Evolutionary conservation across 2,797 vertebrate species (phyloP).

Genomic region (Syngnathus rostellatus): DNA sequence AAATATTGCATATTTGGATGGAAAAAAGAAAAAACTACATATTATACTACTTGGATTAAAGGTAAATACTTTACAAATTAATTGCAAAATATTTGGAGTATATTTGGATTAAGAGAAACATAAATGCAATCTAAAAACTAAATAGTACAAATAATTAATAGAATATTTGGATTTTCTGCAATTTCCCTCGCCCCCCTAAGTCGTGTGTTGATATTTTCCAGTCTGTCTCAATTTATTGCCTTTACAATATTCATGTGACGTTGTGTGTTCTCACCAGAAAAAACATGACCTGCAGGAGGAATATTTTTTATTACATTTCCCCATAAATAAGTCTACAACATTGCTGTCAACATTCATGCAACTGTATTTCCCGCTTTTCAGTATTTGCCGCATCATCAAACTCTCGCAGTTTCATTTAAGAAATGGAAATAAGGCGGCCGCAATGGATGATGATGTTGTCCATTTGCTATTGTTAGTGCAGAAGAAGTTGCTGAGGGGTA

Average conservation of each 20-base stretch:
- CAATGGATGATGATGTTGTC: background rate
- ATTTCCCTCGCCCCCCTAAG: background rate
- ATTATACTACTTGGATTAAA: too few relatives aligned
- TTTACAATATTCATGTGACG: background rate
- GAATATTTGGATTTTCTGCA: background rate
- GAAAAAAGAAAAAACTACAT: too few relatives aligned
- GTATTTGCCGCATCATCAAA: slow-evolving; percentile 1
- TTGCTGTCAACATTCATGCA: background rate
- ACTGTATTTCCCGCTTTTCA: background rate
- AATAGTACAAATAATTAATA: too few relatives aligned
- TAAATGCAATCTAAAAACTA: too few relatives aligned
- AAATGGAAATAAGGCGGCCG: background rate
- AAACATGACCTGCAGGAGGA: background rate
- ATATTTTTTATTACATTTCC: background rate
- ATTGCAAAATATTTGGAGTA: too few relatives aligned
- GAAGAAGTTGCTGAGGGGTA: background rate
- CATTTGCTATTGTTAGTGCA: background rate
- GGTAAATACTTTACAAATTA: too few relatives aligned
- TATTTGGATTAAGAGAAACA: too few relatives aligned
- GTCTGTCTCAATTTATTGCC: background rate
- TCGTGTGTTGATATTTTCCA: background rate
- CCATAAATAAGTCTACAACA: background rate
- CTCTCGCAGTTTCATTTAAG: background rate
- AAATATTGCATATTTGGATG: too few relatives aligned
- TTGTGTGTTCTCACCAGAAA: background rate